Evolutionary conservation across 2,113 vertebrate genomes (phyloP), one percentile per base, ranked within the genome.

Genomic region (Brachyhypopomus gauderio): DNA sequence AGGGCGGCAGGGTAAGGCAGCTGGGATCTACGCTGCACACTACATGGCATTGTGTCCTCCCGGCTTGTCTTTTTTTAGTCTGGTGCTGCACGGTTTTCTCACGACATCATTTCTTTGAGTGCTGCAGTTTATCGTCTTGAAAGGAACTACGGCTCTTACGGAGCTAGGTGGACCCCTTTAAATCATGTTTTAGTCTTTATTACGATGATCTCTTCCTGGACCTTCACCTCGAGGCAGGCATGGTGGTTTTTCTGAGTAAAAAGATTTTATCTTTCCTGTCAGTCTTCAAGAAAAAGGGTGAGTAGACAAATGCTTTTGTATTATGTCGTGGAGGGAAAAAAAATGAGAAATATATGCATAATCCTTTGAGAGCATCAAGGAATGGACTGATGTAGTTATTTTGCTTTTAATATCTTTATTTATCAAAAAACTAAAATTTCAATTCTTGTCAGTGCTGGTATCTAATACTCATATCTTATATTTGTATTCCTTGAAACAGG

Each of bases 251-350:
- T 89, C 90, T 97, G 80, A 95, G 94, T 88, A 95, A 96, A 88
- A 95, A 92, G 84, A 87, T 97, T 86, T 92, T 88, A 30, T 94
- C 91, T 63, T 90, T 97, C 56, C 92, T 97, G 78, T 94, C 94
- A 59, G 86, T 96, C 89, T 97, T 97, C 93, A 98, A 97, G 90
- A 97, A 95, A 90, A 96, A 94, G 91, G 95, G 96, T 97, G 90
- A 97, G 96, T 95, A 86, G 84, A 70, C 9, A 9, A 20, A 52
- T 14, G 45, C 12, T 52, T 52, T 8, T 52, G 45, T 52, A 52
- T 11, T 52, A 11, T 22, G 11, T 64, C 12, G 34, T 8, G 34
- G 19, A 56, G 19, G 25, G 4, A 75, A 45, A 75, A 38, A 22
- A 30, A 2, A 1, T 52, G 45, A 9, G 9, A 9, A 41, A 41